These are phyloP conservation scores for Rhipidura dahli DNA, from an alignment of 2,113 vertebrate species.

Conservation along the genomic window DNA sequence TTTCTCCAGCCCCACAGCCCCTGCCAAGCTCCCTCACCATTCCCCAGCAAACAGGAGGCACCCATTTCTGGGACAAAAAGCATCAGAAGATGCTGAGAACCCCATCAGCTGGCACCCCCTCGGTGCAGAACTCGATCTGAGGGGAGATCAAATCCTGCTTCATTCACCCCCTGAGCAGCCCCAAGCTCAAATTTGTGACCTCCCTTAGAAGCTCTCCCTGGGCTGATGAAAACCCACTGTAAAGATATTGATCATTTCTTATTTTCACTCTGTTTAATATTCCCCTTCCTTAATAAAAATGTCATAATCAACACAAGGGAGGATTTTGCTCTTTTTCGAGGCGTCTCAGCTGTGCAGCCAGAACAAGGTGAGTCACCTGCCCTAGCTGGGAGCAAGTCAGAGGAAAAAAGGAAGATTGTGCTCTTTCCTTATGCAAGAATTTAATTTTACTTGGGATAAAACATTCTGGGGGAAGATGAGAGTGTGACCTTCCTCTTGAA, in stretches of 20 bases:
- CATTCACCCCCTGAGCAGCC: background rate
- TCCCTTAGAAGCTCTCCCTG: background rate
- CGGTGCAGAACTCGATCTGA: background rate
- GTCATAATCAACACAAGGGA: background rate
- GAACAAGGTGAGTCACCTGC: background rate
- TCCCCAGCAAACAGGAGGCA: background rate
- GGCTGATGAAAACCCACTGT: background rate
- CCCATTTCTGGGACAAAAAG: background rate
- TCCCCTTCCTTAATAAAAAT: background rate
- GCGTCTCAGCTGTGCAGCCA: background rate
- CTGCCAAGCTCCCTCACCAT: fast-evolving
- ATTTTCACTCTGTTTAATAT: background rate
- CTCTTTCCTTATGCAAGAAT: background rate
- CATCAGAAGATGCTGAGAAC: background rate
- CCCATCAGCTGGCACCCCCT: background rate
- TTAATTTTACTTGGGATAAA: background rate
- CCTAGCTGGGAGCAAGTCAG: background rate
- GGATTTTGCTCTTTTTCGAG: background rate
- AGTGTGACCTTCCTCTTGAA: background rate
- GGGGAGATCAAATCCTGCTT: background rate
- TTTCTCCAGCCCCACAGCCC: background rate
- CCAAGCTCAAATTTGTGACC: background rate
- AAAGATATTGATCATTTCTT: background rate
- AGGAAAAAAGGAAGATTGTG: background rate
- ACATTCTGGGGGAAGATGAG: background rate